Base-by-base conservation (phyloP, 1,140 invertebrate genomes). In the Drosophila saltans region DNA sequence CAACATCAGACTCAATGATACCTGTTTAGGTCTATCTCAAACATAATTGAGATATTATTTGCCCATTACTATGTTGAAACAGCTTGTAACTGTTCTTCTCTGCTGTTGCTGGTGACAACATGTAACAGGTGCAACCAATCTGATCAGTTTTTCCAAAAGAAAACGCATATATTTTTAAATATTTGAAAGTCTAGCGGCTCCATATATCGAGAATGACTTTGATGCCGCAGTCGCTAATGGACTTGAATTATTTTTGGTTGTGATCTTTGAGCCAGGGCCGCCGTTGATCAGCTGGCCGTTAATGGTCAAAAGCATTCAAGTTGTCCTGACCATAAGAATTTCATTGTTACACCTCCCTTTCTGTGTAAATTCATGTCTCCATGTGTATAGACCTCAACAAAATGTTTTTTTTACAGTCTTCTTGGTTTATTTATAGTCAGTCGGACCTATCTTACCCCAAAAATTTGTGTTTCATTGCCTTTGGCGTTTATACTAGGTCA, bases 251-350 rank as follows among this genome's bases (percentile, higher is more conserved):
- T 58, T 16, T 58, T 91, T 67, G 24, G 89, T 91, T n/a, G 56
- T 78, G 10, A 83, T 84, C 57, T 89, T 91, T 6, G 79, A 91
- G 11, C 89, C 89, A 4, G 75, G 81, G 26, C 89, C 89, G 21
- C 89, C 89, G 1, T 66, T 66, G 1, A 45, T 7, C 2, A 91
- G 30, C 3, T 72, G 16, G 16, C 16, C 16, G 16, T 16, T 16
- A 16, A 16, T 16, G 16, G 16, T 16, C 16, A 26, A 80, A n/a
- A 0, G 82, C 80, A 36, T 84, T 62, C 2, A 80, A 45, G 16
- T 81, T 80, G 30, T 85, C 26, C 83, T 89, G 36, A 4, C 33
- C 33, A 3, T 4, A 36, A 36, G 33, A 36, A 30, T 30, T 30
- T 30, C 28, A 4, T 30, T 30, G 4, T 30, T 30, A 4, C 28